Percentiles rank a stretch among this genome's conserved stretches.
Evolutionary conservation across 2,888 invertebrate genomes (phyloP).

Genomic region (Rhamnusium bicolor): DNA sequence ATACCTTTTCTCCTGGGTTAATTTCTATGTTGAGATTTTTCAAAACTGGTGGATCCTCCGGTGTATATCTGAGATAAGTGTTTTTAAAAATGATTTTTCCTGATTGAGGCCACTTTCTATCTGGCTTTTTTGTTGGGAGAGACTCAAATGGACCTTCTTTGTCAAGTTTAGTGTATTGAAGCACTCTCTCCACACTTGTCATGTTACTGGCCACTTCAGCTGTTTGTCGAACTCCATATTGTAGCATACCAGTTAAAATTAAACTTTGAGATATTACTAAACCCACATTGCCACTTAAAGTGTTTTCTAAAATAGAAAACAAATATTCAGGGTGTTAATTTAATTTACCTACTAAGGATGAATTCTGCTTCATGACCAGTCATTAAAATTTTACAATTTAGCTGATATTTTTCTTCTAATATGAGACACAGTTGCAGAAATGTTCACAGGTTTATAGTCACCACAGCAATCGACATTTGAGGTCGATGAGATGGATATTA

Average conservation of each 20-base stretch:
- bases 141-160: conserved; percentile 78
- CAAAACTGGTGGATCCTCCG: conserved; percentile 78
- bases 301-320: conserved; percentile 69
- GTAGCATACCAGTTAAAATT: conserved; percentile 85
- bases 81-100: conserved; percentile 77
- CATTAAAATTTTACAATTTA: too few species aligned
- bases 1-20: conserved; percentile 79
- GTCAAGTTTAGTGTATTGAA: conserved; percentile 84
- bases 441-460: too few species aligned
- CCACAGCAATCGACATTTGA: too few species aligned
- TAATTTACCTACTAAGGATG: too few species aligned
- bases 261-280: conserved; percentile 82
- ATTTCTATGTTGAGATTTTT: conserved; percentile 78
- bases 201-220: conserved; percentile 85
- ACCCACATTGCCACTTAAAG: conserved; percentile 79
- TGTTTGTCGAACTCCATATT: conserved; percentile 85
- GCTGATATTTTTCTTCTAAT: too few species aligned
- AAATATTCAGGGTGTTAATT: too few species aligned
- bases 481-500: too few species aligned
- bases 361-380: too few species aligned
- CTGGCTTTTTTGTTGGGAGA: conserved; percentile 73
- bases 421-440: too few species aligned
- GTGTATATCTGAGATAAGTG: conserved; percentile 77
- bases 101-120: conserved; percentile 76
- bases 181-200: conserved; percentile 87